phyloP scores from a whole-genome alignment of 2,888 invertebrate species.

The Oxyteleia sp. region DNA sequence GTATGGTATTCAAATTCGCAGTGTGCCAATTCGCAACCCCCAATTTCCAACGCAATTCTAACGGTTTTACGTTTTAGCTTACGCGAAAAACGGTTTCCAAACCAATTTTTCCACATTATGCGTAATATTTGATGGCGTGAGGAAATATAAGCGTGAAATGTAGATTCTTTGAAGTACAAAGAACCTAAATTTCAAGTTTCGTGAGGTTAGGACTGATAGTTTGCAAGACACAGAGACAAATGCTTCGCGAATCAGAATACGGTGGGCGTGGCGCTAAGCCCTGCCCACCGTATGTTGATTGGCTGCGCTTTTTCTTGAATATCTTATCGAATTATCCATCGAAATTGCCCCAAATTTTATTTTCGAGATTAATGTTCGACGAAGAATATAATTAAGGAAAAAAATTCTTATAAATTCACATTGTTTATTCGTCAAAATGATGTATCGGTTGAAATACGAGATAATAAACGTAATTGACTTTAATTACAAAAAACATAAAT shows the following conservation, averaged over 20 bases:
- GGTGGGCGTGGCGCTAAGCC: constrained; percentile 1
- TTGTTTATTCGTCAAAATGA: too few relatives aligned
- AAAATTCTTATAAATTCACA: too few relatives aligned
- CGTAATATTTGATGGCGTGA: neutral
- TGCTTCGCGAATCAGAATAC: neutral
- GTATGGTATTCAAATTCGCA: constrained; percentile 55
- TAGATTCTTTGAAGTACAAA: neutral
- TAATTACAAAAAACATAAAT: too few relatives aligned
- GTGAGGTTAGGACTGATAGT: neutral
- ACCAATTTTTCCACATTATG: neutral
- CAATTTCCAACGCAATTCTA: constrained; percentile 18
- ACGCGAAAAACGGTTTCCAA: constrained; percentile 10
- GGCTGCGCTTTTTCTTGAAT: neutral
- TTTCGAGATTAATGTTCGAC: too few relatives aligned
- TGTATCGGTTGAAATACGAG: too few relatives aligned
- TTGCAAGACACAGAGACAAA: neutral
- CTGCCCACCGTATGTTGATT: constrained; percentile 7
- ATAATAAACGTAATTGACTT: too few relatives aligned
- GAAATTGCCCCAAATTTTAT: neutral
- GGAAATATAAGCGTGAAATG: neutral
- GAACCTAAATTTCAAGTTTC: neutral
- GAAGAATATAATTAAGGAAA: too few relatives aligned
- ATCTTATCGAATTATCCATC: neutral
- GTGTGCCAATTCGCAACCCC: constrained; percentile 5
- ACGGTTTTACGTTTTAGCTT: constrained; percentile 26